Evolutionary conservation across 2,113 vertebrate species (phyloP).

Genomic region (Sturnira hondurensis): DNA sequence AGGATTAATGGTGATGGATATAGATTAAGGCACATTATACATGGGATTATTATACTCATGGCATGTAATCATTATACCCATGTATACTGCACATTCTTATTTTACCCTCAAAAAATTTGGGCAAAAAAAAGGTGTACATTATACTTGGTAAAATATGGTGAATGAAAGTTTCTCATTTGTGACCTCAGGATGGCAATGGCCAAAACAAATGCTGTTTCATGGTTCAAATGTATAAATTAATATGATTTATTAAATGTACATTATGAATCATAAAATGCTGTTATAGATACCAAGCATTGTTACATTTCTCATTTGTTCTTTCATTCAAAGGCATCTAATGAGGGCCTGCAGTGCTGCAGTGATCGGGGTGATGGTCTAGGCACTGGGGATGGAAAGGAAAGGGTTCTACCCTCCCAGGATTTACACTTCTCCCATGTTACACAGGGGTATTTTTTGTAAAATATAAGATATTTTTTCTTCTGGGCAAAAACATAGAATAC

Average conservation of each 20-base stretch:
- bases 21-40: no score
- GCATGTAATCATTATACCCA: no score
- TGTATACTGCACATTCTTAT: no score
- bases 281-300: neutral
- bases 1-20: no score
- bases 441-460: neutral
- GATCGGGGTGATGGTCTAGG: neutral
- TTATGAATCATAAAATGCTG: neutral
- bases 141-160: no score
- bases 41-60: no score
- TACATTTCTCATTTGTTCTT: neutral
- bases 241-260: neutral
- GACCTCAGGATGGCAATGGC: neutral
- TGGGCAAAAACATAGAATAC: neutral
- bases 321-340: neutral
- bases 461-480: neutral
- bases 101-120: no score
- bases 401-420: neutral
- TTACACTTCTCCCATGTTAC: neutral
- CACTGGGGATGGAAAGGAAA: neutral
- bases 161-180: neutral
- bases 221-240: neutral
- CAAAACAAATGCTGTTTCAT: neutral
- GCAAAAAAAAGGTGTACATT: no score
- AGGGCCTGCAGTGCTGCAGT: neutral